These are phyloP conservation scores for Melanotaenia trifasciata DNA, from an alignment of 2,797 vertebrate species.

Conservation along the genomic window DNA sequence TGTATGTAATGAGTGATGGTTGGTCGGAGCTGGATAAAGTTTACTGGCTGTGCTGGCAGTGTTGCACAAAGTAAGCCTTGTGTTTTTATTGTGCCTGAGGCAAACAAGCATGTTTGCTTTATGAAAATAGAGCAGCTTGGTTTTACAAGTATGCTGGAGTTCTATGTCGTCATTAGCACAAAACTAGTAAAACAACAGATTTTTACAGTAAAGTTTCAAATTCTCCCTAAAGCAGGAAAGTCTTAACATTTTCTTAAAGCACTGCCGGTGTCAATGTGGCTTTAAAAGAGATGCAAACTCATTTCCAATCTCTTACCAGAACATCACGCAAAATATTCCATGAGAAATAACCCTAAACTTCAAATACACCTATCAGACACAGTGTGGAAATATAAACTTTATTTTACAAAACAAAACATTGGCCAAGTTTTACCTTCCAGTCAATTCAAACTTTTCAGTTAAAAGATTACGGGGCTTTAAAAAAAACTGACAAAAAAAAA, in stretches of 20 bases:
- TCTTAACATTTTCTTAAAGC: conserved; percentile 5
- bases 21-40: conserved; percentile 19
- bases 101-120: conserved; percentile 14
- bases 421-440: conserved; percentile 22
- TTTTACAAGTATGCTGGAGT: conserved; percentile 38
- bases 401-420: conserved; percentile 18
- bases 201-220: conserved; percentile 27
- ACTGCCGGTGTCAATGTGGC: background rate
- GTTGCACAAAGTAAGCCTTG: conserved; percentile 7
- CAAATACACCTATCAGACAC: conserved; percentile 23
- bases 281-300: conserved; percentile 1
- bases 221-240: background rate
- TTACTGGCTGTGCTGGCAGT: conserved; percentile 22
- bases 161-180: conserved; percentile 40
- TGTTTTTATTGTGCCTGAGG: conserved; percentile 17
- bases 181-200: conserved; percentile 17
- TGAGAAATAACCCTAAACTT: background rate
- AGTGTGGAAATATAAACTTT: background rate
- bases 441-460: conserved; percentile 19
- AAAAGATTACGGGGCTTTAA: conserved; percentile 32
- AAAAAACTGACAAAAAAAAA: conserved; percentile 31
- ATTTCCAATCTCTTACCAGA: conserved; percentile 18
- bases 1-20: conserved; percentile 33
- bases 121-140: conserved; percentile 29
- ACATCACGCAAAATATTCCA: background rate